Evolutionary conservation across 1,140 invertebrate genomes (phyloP).

Genomic region (Cotesia typhae): DNA sequence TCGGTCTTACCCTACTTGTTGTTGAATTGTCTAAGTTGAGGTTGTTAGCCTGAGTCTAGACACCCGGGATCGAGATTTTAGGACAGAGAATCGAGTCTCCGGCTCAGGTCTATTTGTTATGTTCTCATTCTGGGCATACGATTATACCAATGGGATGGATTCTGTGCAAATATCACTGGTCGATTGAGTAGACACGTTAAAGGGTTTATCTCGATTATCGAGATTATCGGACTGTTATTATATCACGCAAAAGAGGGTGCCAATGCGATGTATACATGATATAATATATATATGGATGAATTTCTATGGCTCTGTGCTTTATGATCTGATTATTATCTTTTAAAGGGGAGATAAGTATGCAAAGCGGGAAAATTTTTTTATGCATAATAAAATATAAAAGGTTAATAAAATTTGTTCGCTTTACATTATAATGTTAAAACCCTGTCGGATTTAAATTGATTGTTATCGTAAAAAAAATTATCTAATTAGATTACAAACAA

Average conservation of each 20-base stretch:
- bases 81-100: too few species aligned
- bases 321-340: background rate
- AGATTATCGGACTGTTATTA: slow-evolving; percentile 34
- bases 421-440: too few species aligned
- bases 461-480: too few species aligned
- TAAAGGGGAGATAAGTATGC: slow-evolving; percentile 9
- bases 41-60: background rate
- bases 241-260: slow-evolving; percentile 24
- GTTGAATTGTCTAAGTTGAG: slow-evolving; percentile 4
- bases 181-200: slow-evolving; percentile 18
- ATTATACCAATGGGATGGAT: slow-evolving; percentile 27
- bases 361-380: slow-evolving; percentile 5
- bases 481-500: too few species aligned
- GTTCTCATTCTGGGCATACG: slow-evolving; percentile 6
- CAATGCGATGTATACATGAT: slow-evolving; percentile 6
- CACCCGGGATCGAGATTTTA: too few species aligned
- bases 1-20: background rate
- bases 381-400: too few species aligned
- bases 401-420: too few species aligned
- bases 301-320: background rate
- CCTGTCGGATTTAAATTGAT: too few species aligned
- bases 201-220: slow-evolving; percentile 27
- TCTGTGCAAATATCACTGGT: slow-evolving; percentile 30
- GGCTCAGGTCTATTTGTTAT: background rate
- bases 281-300: background rate